Base-by-base conservation (phyloP, 1,140 invertebrate genomes). In the Diorhabda elongata region DNA sequence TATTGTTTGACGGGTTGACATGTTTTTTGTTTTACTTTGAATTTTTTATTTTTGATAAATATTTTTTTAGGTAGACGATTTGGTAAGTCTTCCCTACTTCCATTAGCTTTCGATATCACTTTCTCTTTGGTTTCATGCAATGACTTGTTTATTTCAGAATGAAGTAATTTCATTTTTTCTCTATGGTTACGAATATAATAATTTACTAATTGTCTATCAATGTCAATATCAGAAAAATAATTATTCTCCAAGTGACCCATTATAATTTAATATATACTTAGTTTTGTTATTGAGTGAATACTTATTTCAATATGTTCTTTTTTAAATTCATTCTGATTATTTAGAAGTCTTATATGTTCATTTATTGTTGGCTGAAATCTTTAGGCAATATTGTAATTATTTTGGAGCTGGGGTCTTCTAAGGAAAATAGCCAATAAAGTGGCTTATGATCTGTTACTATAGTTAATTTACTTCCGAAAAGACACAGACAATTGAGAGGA, bases 101-200 rank as follows among this genome's bases (percentile, higher is more conserved):
- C 5, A 11, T 59, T 5, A 5, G n/a, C 71, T 44, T 69, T 65
- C 41, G 58, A 56, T 6, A 57, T 71, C 57, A 59, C 63, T 60
- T 68, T 45, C 47, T 58, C 52, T 63, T 69, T 69, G 60, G 5
- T 41, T 62, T 43, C 41, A 7, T n/a, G 59, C 44, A 68, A 56
- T 61, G 47, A n/a, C 52, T 68, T 61, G 61, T 68, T 62, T 62
- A 44, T 43, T 62, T 62, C 43, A 42, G 6, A 1, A 42, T 43
- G 3, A 8, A 42, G 43, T 43, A 62, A 62, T 7, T 62, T n/a
- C 41, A 62, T 44, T 62, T 62, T 62, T 43, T 62, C 9, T 62
- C 2, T n/a, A 43, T 43, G 41, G 41, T 9, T 43, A 5, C 5
- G 4, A 4, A 52, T 64, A 52, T 56, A 56, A 47, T 64, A 2